A percentile compares a stretch with the other conserved stretches of the same genome.
Conservation (phyloP, 2,888 invertebrate genomes). For the Herminia tarsipennalis region DNA sequence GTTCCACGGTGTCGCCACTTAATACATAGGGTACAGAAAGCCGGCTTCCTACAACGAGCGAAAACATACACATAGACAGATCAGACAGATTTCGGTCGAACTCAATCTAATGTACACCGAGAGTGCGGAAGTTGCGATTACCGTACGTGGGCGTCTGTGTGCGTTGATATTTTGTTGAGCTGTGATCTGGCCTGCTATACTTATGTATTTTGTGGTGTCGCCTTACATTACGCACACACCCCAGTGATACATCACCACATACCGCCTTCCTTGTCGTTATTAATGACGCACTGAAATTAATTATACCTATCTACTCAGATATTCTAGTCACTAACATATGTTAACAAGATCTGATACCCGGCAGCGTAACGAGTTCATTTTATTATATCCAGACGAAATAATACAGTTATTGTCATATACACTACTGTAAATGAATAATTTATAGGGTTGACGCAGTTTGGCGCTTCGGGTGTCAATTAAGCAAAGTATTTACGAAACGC, state of each 20-base stretch:
- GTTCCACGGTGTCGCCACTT: conserved; percentile 52
- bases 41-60: too few species aligned
- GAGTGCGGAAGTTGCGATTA: too few species aligned
- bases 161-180: too few species aligned
- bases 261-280: conserved; percentile 65
- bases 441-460: conserved; percentile 57
- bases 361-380: conserved; percentile 54
- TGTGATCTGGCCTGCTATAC: too few species aligned
- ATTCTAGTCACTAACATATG: conserved; percentile 66
- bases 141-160: too few species aligned
- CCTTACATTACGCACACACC: conserved; percentile 52
- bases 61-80: too few species aligned
- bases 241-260: conserved; percentile 42
- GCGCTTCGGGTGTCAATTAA: conserved; percentile 70
- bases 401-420: conserved; percentile 56
- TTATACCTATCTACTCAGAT: conserved; percentile 62
- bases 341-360: conserved; percentile 64
- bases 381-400: conserved; percentile 51
- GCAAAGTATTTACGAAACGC: conserved; percentile 70
- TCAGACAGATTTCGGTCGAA: too few species aligned
- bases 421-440: conserved; percentile 67
- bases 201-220: too few species aligned
- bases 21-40: too few species aligned
- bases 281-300: conserved; percentile 72
- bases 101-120: too few species aligned